A percentile compares a stretch with the other conserved stretches of the same genome.
Conservation (phyloP, 2,797 vertebrate genomes). For the Avahi laniger region DNA sequence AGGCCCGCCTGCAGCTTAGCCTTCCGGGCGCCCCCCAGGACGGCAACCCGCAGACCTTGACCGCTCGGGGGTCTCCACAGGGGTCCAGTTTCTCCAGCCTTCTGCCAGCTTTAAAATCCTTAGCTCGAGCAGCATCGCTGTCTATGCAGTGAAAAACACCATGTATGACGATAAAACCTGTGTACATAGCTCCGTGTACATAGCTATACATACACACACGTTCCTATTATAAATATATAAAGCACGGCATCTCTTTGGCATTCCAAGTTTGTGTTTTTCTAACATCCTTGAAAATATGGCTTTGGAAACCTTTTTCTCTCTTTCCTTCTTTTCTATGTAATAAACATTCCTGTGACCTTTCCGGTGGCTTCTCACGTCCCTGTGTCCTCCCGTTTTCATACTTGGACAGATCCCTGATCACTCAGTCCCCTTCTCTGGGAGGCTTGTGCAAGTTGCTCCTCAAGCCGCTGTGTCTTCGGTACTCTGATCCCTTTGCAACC, state of each 20-base stretch:
- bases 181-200: slow-evolving; percentile 59
- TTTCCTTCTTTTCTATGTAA: slow-evolving; percentile 71
- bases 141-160: not conserved
- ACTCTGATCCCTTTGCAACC: not conserved
- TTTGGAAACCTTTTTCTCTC: slow-evolving; percentile 56
- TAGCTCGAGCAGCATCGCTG: not conserved
- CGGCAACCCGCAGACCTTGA: fast-evolving
- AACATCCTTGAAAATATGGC: not conserved
- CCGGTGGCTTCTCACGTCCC: not conserved
- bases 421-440: not conserved
- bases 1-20: not conserved
- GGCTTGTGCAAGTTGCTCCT: not conserved
- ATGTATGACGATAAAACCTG: not conserved
- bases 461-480: not conserved
- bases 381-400: not conserved
- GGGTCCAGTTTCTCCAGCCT: not conserved
- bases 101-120: not conserved
- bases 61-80: not conserved
- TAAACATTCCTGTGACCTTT: slow-evolving; percentile 67
- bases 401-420: not conserved
- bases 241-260: slow-evolving; percentile 49
- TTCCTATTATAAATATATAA: not conserved
- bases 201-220: slow-evolving; percentile 19
- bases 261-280: slow-evolving; percentile 35
- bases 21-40: not conserved